phyloP scores from a whole-genome alignment of 1,140 invertebrate species.

The Dendrolimus punctatus region DNA sequence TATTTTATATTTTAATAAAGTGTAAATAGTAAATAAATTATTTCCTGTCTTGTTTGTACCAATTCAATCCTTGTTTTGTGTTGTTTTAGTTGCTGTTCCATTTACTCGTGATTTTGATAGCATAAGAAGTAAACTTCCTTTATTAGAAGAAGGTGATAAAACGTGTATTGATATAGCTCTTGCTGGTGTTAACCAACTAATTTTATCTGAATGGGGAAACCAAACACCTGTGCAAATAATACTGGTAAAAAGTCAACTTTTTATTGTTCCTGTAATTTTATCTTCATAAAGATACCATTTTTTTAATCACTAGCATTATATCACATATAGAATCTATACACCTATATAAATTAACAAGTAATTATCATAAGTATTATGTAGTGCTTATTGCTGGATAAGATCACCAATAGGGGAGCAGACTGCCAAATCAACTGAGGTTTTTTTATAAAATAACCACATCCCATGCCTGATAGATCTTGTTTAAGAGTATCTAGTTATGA shows the following conservation, averaged over 20 bases:
- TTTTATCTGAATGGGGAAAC: conserved; percentile 89
- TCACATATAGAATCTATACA: no score
- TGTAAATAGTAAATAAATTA: neutral
- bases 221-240: conserved; percentile 81
- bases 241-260: conserved; percentile 60
- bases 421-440: no score
- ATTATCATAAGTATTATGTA: no score
- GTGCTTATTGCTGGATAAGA: no score
- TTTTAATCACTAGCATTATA: no score
- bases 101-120: conserved; percentile 90
- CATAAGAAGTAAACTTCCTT: conserved; percentile 81
- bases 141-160: conserved; percentile 87
- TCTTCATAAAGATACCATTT: no score
- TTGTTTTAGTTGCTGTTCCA: conserved; percentile 75
- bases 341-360: no score
- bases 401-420: no score
- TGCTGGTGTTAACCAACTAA: conserved; percentile 81
- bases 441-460: no score
- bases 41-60: neutral
- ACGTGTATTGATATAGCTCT: conserved; percentile 86
- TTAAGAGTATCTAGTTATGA: no score
- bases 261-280: neutral
- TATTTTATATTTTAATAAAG: conserved; percentile 11
- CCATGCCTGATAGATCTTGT: no score
- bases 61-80: neutral